Evolutionary conservation across 2,113 vertebrate species (phyloP), one percentile per base, ranked within the genome.

Genomic region (Spea bombifrons): DNA sequence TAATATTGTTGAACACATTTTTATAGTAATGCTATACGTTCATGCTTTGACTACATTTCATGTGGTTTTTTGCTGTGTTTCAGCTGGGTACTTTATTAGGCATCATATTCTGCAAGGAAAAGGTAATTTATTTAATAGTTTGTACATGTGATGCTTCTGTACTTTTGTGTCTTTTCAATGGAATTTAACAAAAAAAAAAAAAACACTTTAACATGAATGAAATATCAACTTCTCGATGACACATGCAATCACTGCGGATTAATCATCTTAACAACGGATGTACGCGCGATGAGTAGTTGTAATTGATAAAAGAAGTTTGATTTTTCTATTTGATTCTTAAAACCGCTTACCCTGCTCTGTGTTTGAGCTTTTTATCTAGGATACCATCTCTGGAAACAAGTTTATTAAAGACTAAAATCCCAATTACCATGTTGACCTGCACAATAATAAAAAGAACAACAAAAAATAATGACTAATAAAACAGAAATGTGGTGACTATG

Each of bases 351-450:
- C 97, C 96, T 73, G 96, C 95, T 92, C 97, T 95, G 87, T 99
- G 97, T 92, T 99, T 99, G 86, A 98, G 93, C 86, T 99, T 99
- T 94, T 99, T 99, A 91, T 99, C 97, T 92, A 99, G 94, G 85
- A 99, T 99, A 82, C 97, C 97, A 89, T 99, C 97, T 94, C 97
- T 97, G 90, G 97, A 99, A 93, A 99, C 97, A 87, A 99, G 94
- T 89, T 99, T 99, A 92, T 99, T 99, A 94, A 99, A 99, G 86
- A 99, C 97, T 91, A 99, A 92, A 91, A 99, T 99, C 85, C 97
- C 97, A 88, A 99, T 99, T 91, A 99, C 97, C 97, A 99, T 99
- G 91, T 99, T 99, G 86, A 99, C 97, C 97, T 99, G 92, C 80
- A 87, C 87, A 93, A 92, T 53, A 88, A 79, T 91, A 78, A 90